These are phyloP conservation scores for Coecobrya sp. DNA, from an alignment of 2,888 invertebrate species.

Conservation along the genomic window DNA sequence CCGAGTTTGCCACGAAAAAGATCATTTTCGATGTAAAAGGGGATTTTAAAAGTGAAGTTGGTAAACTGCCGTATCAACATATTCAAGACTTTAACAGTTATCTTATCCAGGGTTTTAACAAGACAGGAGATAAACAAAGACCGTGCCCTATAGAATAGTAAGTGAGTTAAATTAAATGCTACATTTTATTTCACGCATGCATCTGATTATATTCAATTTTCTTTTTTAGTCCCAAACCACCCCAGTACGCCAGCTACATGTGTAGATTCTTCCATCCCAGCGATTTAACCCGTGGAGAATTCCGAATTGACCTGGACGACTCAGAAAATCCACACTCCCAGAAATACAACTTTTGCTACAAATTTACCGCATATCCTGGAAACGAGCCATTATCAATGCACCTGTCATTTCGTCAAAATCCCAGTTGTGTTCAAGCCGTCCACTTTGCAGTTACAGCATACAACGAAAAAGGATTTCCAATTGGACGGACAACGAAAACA, in stretches of 20 bases:
- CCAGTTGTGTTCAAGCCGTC: neutral
- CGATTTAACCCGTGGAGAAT: neutral
- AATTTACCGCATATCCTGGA: conserved; percentile 43
- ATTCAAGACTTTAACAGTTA: conserved; percentile 24
- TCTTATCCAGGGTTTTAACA: neutral
- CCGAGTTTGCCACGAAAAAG: neutral
- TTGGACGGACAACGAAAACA: neutral
- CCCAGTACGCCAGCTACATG: conserved; percentile 1
- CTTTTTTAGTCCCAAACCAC: neutral
- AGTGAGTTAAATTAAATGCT: neutral
- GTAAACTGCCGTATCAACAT: neutral
- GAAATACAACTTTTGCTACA: neutral
- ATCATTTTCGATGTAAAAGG: neutral
- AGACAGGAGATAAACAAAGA: neutral
- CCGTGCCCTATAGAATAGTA: neutral
- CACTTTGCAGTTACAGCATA: conserved; percentile 52
- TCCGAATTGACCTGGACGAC: conserved; percentile 1
- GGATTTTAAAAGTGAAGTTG: neutral
- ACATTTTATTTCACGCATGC: too few relatives aligned
- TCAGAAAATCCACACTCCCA: too few relatives aligned
- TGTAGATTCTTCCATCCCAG: conserved; percentile 51
- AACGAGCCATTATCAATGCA: conserved; percentile 51
- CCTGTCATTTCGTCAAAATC: neutral
- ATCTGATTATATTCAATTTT: too few relatives aligned
- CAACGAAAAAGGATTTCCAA: conserved; percentile 50